These are phyloP conservation scores for Agrochola macilenta DNA, from an alignment of 2,888 invertebrate genomes.

Conservation along the genomic window DNA sequence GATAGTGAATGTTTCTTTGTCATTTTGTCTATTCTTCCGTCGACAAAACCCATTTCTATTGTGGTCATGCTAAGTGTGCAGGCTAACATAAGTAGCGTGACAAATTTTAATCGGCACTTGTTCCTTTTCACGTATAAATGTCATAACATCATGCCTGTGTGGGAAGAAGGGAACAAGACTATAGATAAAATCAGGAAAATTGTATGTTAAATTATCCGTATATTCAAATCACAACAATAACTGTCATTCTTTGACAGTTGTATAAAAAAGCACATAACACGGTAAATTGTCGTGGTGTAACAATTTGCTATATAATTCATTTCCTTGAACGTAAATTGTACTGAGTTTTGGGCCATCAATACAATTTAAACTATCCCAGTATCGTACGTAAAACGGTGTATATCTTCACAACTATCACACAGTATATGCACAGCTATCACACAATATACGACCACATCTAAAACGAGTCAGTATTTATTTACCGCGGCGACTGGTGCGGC, in stretches of 20 bases:
- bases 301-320: neutral
- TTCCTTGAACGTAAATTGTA: neutral
- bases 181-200: neutral
- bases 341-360: neutral
- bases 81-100: neutral
- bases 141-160: too few relatives aligned
- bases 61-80: too few relatives aligned
- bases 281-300: neutral
- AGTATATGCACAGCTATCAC: neutral
- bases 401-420: constrained; percentile 1
- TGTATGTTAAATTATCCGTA: neutral
- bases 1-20: too few relatives aligned
- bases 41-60: too few relatives aligned
- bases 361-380: neutral
- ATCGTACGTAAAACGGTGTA: neutral
- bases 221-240: neutral
- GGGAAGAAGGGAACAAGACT: too few relatives aligned
- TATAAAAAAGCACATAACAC: neutral
- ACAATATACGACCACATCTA: constrained; percentile 8
- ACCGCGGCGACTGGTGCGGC: constrained; percentile 15
- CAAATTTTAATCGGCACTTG: neutral
- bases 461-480: constrained; percentile 46
- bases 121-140: neutral
- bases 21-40: too few relatives aligned
- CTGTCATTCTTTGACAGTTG: neutral